phyloP scores from a whole-genome alignment of 2,888 invertebrate genomes.

The Drosophila testacea region DNA sequence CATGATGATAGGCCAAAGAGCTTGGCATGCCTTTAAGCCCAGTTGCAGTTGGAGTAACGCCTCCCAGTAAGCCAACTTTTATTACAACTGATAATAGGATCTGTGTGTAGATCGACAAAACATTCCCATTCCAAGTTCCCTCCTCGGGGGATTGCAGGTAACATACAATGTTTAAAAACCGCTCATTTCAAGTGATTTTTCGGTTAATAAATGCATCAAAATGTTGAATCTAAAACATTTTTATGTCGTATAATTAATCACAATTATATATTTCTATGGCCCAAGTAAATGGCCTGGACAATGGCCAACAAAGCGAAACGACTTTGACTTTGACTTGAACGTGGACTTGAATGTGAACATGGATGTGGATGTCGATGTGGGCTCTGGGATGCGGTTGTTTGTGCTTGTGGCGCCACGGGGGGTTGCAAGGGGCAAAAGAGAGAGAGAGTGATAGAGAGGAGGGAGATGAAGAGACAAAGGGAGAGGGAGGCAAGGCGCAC shows the following conservation, averaged over 20 bases:
- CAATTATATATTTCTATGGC: conserved; percentile 79
- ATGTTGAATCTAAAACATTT: conserved; percentile 78
- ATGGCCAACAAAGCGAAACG: conserved; percentile 79
- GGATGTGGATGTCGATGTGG: conserved; percentile 9
- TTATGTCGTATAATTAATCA: conserved; percentile 80
- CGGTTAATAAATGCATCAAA: conserved; percentile 79
- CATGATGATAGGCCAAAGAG: conserved; percentile 46
- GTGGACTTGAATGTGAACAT: conserved; percentile 27
- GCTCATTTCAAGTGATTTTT: conserved; percentile 77
- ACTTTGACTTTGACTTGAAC: conserved; percentile 42
- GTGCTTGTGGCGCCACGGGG: conserved; percentile 71
- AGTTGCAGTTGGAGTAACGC: conserved; percentile 44
- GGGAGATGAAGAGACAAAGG: not conserved
- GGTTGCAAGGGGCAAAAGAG: conserved; percentile 22
- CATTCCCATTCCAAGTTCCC: not conserved
- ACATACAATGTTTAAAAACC: conserved; percentile 55
- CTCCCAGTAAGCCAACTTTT: conserved; percentile 47
- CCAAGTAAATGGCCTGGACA: conserved; percentile 73
- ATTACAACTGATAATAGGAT: conserved; percentile 72
- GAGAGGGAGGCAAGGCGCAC: conserved; percentile 52
- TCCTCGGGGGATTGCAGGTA: not conserved
- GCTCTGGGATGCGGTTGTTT: conserved; percentile 44
- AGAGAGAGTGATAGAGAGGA: not conserved
- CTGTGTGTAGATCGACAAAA: conserved; percentile 43
- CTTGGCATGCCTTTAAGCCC: conserved; percentile 27